Percentiles rank a stretch among this genome's conserved stretches.
phyloP scores from a whole-genome alignment of 1,140 invertebrate species.

The Steinernema feltiae region DNA sequence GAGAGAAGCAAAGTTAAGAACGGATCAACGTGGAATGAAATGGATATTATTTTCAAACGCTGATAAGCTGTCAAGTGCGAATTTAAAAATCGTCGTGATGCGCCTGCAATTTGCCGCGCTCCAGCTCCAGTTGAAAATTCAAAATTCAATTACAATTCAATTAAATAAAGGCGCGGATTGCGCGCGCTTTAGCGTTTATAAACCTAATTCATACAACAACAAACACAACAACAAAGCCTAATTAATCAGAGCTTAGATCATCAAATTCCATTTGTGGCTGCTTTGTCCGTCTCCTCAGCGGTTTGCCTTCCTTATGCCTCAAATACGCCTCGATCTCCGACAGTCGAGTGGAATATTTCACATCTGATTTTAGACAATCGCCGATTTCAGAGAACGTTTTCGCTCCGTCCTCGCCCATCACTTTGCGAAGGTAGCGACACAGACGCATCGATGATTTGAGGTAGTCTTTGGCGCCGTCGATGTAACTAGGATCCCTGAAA shows the following conservation, averaged over 20 bases:
- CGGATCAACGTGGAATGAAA: too few species aligned
- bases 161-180: too few species aligned
- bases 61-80: too few species aligned
- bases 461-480: constrained; percentile 24
- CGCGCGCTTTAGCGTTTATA: too few species aligned
- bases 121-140: too few species aligned
- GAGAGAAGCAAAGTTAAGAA: too few species aligned
- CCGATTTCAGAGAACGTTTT: constrained; percentile 22
- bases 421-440: constrained; percentile 18
- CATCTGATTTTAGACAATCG: not conserved
- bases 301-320: not conserved
- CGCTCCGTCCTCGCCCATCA: constrained; percentile 26
- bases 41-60: too few species aligned
- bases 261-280: not conserved
- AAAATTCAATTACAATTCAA: too few species aligned
- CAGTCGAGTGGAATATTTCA: not conserved
- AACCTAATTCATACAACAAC: not conserved
- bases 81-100: too few species aligned
- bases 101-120: too few species aligned
- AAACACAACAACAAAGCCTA: not conserved
- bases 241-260: not conserved
- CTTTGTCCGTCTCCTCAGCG: not conserved
- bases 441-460: constrained; percentile 28
- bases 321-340: not conserved
- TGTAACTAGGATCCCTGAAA: constrained; percentile 27